Percentiles rank a stretch among this genome's conserved stretches.
phyloP scores from a whole-genome alignment of 1,140 invertebrate species.

The Nylanderia fulva region DNA sequence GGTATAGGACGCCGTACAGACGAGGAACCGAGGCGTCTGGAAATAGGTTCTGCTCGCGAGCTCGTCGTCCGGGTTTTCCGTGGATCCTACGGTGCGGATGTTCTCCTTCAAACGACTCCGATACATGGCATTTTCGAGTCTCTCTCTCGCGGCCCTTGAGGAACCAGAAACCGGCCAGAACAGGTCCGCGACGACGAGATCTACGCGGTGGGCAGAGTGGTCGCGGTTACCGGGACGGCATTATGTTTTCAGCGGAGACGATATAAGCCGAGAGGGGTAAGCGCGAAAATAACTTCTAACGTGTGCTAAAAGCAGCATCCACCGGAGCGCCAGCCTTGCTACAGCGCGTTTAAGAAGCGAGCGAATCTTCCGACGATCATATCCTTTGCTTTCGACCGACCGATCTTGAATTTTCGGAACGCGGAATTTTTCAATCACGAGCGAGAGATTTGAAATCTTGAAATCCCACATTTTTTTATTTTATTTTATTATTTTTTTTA shows the following conservation, averaged over 20 bases:
- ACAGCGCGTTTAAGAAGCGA: constrained; percentile 67
- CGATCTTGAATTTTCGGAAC: neutral
- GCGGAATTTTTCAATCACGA: neutral
- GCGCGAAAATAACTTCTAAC: constrained; percentile 82
- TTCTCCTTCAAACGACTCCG: neutral
- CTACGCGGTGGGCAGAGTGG: constrained; percentile 33
- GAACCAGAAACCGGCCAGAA: neutral
- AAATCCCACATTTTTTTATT: neutral
- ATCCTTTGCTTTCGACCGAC: neutral
- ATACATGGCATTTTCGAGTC: neutral
- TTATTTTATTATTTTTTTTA: too few species aligned
- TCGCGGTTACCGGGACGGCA: constrained; percentile 39
- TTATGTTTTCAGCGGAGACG: constrained; percentile 75
- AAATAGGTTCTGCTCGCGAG: constrained; percentile 68
- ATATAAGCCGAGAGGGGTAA: constrained; percentile 72
- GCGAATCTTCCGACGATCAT: constrained; percentile 15
- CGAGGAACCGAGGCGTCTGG: constrained; percentile 58
- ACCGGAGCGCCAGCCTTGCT: constrained; percentile 79
- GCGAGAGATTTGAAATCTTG: neutral
- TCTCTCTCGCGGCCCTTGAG: neutral
- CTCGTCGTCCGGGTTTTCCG: constrained; percentile 60
- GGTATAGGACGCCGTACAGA: neutral
- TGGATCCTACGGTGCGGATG: neutral
- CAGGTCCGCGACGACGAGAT: constrained; percentile 28
- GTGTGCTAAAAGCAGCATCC: constrained; percentile 83